These are phyloP conservation scores for Condylostylus longicornis DNA, from an alignment of 1,140 invertebrate genomes.

Conservation along the genomic window DNA sequence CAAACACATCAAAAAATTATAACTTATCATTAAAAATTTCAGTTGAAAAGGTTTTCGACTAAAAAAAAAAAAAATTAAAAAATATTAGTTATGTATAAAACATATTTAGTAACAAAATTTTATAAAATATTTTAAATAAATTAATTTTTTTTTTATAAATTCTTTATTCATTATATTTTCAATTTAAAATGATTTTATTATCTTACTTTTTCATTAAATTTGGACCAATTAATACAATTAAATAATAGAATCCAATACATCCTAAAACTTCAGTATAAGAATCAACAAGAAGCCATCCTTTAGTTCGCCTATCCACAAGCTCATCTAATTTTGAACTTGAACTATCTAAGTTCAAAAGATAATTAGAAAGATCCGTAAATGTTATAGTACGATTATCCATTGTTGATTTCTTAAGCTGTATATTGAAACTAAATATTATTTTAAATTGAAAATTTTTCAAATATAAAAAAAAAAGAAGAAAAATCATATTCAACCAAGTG, in stretches of 20 bases:
- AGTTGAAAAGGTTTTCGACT: slow-evolving; percentile 59
- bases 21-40: slow-evolving; percentile 61
- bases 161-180: not conserved
- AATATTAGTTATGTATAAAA: no score
- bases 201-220: slow-evolving; percentile 59
- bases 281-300: slow-evolving; percentile 74
- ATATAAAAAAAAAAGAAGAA: no score
- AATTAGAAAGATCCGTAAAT: no score
- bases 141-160: slow-evolving; percentile 1
- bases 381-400: no score
- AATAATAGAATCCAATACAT: slow-evolving; percentile 60
- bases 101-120: no score
- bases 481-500: no score
- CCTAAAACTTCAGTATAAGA: slow-evolving; percentile 62
- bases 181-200: not conserved
- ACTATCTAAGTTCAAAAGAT: no score
- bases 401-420: no score
- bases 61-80: slow-evolving; percentile 7
- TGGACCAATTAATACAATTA: slow-evolving; percentile 66
- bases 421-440: no score
- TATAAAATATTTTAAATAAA: slow-evolving; percentile 6
- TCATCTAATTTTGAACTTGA: not conserved
- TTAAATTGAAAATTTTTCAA: no score
- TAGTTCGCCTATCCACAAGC: slow-evolving; percentile 59
- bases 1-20: slow-evolving; percentile 70